phyloP scores from a whole-genome alignment of 1,140 invertebrate species.

The Drosophila arizonae region DNA sequence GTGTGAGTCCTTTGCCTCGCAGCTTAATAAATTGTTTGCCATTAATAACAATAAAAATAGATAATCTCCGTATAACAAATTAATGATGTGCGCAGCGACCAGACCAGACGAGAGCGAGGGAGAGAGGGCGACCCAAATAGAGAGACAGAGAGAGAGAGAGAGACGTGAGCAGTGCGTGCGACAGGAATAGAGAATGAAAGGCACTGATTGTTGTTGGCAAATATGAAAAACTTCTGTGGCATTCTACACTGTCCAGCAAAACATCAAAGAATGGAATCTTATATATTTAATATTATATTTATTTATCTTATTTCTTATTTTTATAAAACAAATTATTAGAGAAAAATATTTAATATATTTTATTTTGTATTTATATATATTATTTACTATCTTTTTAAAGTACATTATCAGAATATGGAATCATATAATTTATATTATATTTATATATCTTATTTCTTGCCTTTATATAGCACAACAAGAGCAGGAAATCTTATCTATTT shows the following conservation, averaged over 20 bases:
- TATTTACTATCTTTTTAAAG: too few relatives aligned
- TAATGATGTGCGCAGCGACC: constrained; percentile 71
- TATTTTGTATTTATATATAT: too few relatives aligned
- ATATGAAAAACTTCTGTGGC: constrained; percentile 64
- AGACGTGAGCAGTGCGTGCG: neutral
- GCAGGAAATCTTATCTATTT: too few relatives aligned
- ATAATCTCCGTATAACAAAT: constrained; percentile 83
- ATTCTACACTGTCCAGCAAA: constrained; percentile 53
- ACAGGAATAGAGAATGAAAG: neutral
- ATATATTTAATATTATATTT: too few relatives aligned
- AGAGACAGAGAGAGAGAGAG: constrained; percentile 5
- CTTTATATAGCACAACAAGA: too few relatives aligned
- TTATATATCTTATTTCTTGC: too few relatives aligned
- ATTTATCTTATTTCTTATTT: too few relatives aligned
- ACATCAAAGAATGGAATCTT: too few relatives aligned
- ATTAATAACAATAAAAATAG: constrained; percentile 83
- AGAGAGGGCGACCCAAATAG: constrained; percentile 3
- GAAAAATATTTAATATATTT: too few relatives aligned
- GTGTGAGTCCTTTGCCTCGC: constrained; percentile 47
- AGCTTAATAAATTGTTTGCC: constrained; percentile 82
- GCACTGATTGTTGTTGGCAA: constrained; percentile 31
- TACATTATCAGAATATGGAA: too few relatives aligned
- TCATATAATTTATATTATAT: too few relatives aligned
- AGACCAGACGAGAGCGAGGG: constrained; percentile 10
- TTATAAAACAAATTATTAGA: too few relatives aligned